These are phyloP conservation scores for Dipodomys spectabilis DNA, from an alignment of 2,113 vertebrate species.

Conservation along the genomic window DNA sequence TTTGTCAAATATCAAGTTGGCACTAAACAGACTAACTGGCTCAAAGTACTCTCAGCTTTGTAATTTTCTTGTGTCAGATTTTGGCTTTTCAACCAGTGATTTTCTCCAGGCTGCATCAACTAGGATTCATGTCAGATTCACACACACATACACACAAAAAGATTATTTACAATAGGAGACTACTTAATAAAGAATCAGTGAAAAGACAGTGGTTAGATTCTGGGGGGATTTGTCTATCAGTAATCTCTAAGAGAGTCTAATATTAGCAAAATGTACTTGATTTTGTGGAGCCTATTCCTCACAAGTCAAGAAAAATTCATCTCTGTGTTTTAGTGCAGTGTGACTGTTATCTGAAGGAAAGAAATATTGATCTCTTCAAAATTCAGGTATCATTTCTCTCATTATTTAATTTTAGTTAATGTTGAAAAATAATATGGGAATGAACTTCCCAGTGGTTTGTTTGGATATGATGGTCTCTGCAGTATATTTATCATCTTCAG, in stretches of 20 bases:
- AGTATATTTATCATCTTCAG: not conserved
- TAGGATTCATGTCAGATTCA: not conserved
- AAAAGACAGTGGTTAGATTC: conserved; percentile 24
- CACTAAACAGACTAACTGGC: conserved; percentile 43
- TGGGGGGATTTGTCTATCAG: conserved; percentile 46
- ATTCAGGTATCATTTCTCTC: not conserved
- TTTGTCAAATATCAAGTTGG: conserved; percentile 61
- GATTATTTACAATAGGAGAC: conserved; percentile 41
- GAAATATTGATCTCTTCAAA: not conserved
- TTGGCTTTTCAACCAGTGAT: conserved; percentile 54
- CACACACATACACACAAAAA: not conserved
- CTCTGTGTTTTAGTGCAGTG: not conserved
- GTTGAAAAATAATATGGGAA: not conserved
- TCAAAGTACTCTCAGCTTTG: conserved; percentile 23
- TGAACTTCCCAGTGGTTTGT: not conserved
- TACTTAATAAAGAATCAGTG: conserved; percentile 57
- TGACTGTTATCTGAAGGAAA: conserved; percentile 15
- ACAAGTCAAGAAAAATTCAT: conserved; percentile 18
- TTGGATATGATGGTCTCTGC: not conserved
- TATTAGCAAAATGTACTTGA: conserved; percentile 58
- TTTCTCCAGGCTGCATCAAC: conserved; percentile 46
- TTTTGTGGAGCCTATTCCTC: not conserved
- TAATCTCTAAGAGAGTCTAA: conserved; percentile 10
- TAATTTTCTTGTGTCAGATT: conserved; percentile 69
- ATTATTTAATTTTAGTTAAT: not conserved